Percentiles rank a stretch among this genome's conserved stretches.
Evolutionary conservation across 2,113 vertebrate genomes (phyloP).

Genomic region (Apistogramma diplotaenia): DNA sequence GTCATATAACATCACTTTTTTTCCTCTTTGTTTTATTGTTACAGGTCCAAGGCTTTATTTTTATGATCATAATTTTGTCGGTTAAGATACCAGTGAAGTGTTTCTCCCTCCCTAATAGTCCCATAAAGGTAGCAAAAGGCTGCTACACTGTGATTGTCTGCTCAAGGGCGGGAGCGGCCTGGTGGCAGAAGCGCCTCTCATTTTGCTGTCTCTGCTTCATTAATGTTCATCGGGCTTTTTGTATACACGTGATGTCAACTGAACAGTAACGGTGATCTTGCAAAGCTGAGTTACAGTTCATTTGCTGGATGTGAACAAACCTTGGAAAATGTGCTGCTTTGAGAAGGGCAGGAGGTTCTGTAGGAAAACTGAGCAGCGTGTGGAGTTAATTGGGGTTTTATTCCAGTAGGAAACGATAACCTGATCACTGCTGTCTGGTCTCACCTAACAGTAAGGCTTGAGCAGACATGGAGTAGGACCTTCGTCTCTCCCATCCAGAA

Average conservation of each 20-base stretch:
- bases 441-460: background rate
- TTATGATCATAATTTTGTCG: constrained; percentile 57
- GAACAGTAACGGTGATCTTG: constrained; percentile 43
- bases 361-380: background rate
- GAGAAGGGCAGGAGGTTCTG: background rate
- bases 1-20: constrained; percentile 32
- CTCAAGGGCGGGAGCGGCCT: constrained; percentile 16
- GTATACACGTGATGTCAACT: constrained; percentile 42
- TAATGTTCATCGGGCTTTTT: constrained; percentile 19
- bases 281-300: constrained; percentile 52
- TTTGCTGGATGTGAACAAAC: constrained; percentile 42
- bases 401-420: background rate
- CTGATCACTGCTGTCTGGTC: background rate
- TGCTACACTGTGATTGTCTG: constrained; percentile 68
- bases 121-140: constrained; percentile 58
- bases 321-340: background rate
- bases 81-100: constrained; percentile 61
- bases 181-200: constrained; percentile 32
- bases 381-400: background rate
- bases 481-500: constrained; percentile 14
- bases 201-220: background rate
- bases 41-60: constrained; percentile 57
- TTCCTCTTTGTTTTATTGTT: constrained; percentile 45
- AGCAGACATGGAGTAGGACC: background rate
- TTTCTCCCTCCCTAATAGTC: constrained; percentile 43